Percentiles rank a stretch among this genome's conserved stretches.
Evolutionary conservation across 2,888 invertebrate genomes (phyloP).

Genomic region (Linyphia triangularis): DNA sequence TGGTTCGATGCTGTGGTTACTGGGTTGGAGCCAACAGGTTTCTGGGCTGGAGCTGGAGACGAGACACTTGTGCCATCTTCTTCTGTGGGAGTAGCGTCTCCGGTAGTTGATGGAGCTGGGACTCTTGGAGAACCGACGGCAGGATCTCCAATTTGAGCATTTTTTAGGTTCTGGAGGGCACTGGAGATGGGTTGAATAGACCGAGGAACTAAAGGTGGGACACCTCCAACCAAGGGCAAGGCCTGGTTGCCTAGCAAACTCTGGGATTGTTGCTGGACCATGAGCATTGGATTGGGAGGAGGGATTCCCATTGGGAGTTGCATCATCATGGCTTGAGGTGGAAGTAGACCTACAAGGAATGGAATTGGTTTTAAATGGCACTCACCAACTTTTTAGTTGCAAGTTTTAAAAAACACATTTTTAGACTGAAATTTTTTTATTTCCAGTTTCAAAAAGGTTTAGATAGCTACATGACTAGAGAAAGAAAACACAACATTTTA

Average conservation of each 20-base stretch:
- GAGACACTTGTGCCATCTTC: constrained; percentile 73
- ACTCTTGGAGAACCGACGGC: constrained; percentile 25
- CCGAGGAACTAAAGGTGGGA: constrained; percentile 37
- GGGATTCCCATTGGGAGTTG: constrained; percentile 76
- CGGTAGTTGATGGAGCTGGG: constrained; percentile 10
- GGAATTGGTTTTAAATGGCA: too few relatives aligned
- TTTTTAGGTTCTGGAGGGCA: constrained; percentile 25
- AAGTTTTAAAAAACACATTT: too few relatives aligned
- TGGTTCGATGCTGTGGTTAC: constrained; percentile 13
- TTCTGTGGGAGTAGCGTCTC: constrained; percentile 76
- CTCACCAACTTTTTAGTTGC: too few relatives aligned
- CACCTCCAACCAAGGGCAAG: constrained; percentile 62
- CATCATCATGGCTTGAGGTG: constrained; percentile 76
- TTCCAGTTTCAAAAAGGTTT: too few relatives aligned
- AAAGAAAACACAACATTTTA: too few relatives aligned
- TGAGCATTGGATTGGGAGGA: constrained; percentile 76
- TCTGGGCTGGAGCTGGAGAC: constrained; percentile 29
- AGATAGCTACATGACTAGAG: too few relatives aligned
- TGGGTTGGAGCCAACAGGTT: neutral
- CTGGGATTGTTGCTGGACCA: constrained; percentile 75
- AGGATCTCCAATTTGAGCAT: constrained; percentile 20
- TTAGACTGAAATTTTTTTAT: too few relatives aligned
- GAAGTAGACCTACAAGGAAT: constrained; percentile 69
- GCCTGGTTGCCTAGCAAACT: constrained; percentile 54
- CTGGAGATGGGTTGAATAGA: constrained; percentile 1